Evolutionary conservation across 2,113 vertebrate species (phyloP), one percentile per base, ranked within the genome.

Genomic region (Microcebus lehilahytsara): DNA sequence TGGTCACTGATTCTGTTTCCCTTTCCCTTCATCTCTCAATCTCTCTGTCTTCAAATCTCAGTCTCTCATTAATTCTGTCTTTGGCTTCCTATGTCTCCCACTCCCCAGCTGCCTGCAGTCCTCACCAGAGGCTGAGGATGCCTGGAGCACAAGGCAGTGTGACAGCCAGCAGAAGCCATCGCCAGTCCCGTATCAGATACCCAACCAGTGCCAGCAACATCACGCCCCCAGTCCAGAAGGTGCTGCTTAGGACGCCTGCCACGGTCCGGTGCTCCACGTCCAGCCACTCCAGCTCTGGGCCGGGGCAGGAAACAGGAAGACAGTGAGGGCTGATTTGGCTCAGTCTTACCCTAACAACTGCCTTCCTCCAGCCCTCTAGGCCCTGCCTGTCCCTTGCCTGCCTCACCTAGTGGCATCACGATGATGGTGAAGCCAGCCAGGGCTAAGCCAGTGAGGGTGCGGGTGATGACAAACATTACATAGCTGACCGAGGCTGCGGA

Each of bases 121-220:
- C 99, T 99, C 96, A 99, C 99, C 99, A 99, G 97, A 99, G 98
- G 96, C 98, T 98, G 96, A 99, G 1, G 40, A 99, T 98, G 96
- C 98, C 98, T n/a, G 95, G 97, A 23, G 98, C 89, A 72, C 98
- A 99, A 19, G 99, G 99, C 4, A 97, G 98, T 0, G 99, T 99
- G 69, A 98, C 99, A 0, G 98, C 98, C 62, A 99, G 98, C n/a
- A 98, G 92, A 30, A 99, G 98, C 97, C 99, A 99, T 74, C 98
- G 98, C 99, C 99, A 99, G 92, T 99, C 99, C 79, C 99, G 96
- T 51, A 99, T 98, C 95, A 98, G 25, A 96, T 98, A 99, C 0
- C 99, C 99, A 6, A 98, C 67, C 69, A 99, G 89, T 10, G 99
- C 99, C 97, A 99, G 98, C 67, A 99, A 80, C 98, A 99, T 99